phyloP scores from a whole-genome alignment of 2,797 vertebrate species.

The Pangasius sanitwongsei region DNA sequence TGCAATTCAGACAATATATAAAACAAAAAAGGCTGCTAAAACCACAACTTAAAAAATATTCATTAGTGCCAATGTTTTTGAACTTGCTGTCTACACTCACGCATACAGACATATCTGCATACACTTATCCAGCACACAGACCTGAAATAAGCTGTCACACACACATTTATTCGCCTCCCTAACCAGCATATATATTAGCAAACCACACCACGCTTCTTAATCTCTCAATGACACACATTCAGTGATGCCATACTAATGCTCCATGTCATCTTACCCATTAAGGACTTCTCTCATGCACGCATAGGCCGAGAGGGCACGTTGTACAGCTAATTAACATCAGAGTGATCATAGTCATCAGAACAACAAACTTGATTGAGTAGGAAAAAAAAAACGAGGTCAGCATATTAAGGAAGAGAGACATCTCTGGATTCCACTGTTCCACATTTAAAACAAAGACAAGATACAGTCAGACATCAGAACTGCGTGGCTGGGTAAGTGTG shows the following conservation, averaged over 20 bases:
- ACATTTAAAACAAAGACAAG: slow-evolving; percentile 69
- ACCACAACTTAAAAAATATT: slow-evolving; percentile 76
- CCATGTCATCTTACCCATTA: slow-evolving; percentile 61
- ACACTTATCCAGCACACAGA: slow-evolving; percentile 59
- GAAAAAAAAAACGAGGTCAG: slow-evolving; percentile 71
- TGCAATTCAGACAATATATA: slow-evolving; percentile 77
- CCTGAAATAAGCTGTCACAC: slow-evolving; percentile 71
- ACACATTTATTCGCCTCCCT: slow-evolving; percentile 70
- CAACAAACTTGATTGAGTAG: slow-evolving; percentile 74
- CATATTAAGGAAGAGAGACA: slow-evolving; percentile 72
- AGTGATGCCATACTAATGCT: slow-evolving; percentile 70
- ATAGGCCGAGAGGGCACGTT: slow-evolving; percentile 73
- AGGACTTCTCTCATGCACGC: slow-evolving; percentile 71
- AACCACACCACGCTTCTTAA: slow-evolving; percentile 51
- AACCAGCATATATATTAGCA: slow-evolving; percentile 68
- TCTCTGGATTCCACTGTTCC: slow-evolving; percentile 75
- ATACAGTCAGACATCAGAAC: slow-evolving; percentile 79
- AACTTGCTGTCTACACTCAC: slow-evolving; percentile 70
- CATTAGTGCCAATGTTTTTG: slow-evolving; percentile 81
- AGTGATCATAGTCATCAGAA: slow-evolving; percentile 65
- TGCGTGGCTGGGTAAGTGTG: slow-evolving; percentile 64
- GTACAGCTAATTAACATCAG: slow-evolving; percentile 72
- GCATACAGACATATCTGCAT: slow-evolving; percentile 55
- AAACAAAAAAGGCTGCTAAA: slow-evolving; percentile 71
- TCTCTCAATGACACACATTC: slow-evolving; percentile 72